Evolutionary conservation across 2,888 invertebrate genomes (phyloP), one percentile per base, ranked within the genome.

Genomic region (Limnephilus marmoratus): DNA sequence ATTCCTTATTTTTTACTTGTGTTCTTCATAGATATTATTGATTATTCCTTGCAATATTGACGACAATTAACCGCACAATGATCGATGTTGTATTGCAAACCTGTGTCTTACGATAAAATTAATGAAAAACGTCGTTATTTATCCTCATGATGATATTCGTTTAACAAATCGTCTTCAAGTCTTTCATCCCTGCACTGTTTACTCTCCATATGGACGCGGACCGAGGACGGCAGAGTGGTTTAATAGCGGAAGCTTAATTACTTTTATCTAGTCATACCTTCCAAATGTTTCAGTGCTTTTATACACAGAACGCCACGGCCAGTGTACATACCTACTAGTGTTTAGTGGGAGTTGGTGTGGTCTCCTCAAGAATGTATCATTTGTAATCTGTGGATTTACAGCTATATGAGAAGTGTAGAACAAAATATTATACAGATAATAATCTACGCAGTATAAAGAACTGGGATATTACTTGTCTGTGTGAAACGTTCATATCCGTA

Each of bases 161-260:
- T 9, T 68, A 68, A 68, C 68, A 24, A 68, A 68, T 68, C n/a
- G 24, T 68, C 68, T 68, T 68, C 9, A 9, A 7, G 1, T 68
- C 68, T 68, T 68, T 0, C 68, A 68, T 68, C 68, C 24, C n/a
- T 24, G 7, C 68, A 68, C 68, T 68, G 68, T 68, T 68, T 68
- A 68, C 68, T 68, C 68, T 68, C 24, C 24, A n/a, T 24, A 68
- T 68, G 68, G n/a, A 7, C 13, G 34, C 83, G 49, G 86, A 41
- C 41, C 85, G 85, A n/a, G n/a, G 18, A n/a, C 41, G 29, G 86
- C 86, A 45, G 86, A 86, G 86, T 83, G 83, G n/a, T 86, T 86
- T 86, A 86, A 86, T 86, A 86, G 86, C 86, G 86, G 86, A 86
- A 86, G 86, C 86, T 29, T 37, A 24, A 45, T 29, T 45, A 86